These are phyloP conservation scores for Lutraria lutraria DNA, from an alignment of 2,888 invertebrate genomes.

Conservation along the genomic window DNA sequence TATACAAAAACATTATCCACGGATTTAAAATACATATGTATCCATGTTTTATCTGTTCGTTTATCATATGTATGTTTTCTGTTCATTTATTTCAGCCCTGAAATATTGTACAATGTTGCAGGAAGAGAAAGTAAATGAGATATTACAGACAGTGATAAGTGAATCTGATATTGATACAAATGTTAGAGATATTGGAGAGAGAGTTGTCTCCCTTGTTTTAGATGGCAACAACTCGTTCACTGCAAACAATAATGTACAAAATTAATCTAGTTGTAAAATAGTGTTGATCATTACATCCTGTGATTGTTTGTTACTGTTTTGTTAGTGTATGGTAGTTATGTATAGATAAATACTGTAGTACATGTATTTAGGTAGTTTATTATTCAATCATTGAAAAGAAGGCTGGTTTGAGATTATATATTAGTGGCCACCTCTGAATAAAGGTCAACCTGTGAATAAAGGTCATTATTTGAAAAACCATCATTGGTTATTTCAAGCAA, in stretches of 20 bases:
- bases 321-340: not conserved
- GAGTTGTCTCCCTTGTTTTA: conserved; percentile 69
- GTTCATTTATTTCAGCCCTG: conserved; percentile 88
- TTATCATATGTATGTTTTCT: not conserved
- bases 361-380: no score
- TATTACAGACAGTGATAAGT: conserved; percentile 85
- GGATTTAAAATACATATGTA: no score
- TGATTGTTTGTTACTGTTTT: conserved; percentile 16
- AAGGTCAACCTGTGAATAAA: no score
- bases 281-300: not conserved
- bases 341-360: not conserved
- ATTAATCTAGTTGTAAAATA: not conserved
- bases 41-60: no score
- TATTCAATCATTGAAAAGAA: no score
- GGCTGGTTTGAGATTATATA: no score
- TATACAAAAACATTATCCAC: no score
- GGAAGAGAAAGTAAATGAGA: conserved; percentile 89
- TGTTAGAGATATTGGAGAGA: conserved; percentile 69
- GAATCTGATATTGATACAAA: conserved; percentile 63
- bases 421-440: no score
- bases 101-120: conserved; percentile 90
- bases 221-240: conserved; percentile 20
- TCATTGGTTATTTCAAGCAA: no score
- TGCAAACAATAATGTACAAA: conserved; percentile 2
- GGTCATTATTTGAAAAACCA: no score